A percentile compares a stretch with the other conserved stretches of the same genome.
These are phyloP conservation scores for Vireo griseus DNA, from an alignment of 2,797 vertebrate species.

Conservation along the genomic window DNA sequence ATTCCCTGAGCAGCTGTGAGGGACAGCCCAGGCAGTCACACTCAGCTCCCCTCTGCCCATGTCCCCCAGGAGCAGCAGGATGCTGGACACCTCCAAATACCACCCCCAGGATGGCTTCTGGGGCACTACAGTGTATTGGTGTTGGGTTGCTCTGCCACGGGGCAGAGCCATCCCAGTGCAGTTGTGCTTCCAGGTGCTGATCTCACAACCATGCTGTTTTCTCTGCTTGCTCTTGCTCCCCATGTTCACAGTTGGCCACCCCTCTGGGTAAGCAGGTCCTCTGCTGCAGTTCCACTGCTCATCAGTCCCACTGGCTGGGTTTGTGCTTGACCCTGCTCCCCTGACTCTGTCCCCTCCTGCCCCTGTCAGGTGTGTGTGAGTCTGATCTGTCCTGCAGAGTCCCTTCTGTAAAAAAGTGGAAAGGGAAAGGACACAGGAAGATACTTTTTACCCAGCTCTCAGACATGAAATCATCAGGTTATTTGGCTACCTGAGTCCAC, in stretches of 20 bases:
- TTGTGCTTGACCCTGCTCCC: background rate
- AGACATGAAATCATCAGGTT: constrained; percentile 36
- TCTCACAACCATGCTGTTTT: background rate
- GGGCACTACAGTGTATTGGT: fast-evolving
- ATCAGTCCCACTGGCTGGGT: background rate
- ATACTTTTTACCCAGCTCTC: background rate
- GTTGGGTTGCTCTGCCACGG: background rate
- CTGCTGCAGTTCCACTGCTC: background rate
- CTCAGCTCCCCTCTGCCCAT: background rate
- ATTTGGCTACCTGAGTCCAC: background rate
- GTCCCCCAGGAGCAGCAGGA: background rate
- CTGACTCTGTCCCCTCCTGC: background rate
- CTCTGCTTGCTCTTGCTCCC: background rate
- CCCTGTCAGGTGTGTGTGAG: background rate
- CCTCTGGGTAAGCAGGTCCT: background rate
- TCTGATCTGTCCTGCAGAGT: background rate
- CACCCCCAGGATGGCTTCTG: background rate
- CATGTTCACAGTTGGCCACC: fast-evolving
- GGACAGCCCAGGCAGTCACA: background rate
- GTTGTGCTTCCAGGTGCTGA: background rate
- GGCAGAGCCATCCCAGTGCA: background rate
- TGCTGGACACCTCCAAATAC: background rate
- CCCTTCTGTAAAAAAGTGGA: background rate
- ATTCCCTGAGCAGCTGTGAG: background rate
- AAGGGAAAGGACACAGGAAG: background rate